Evolutionary conservation across 2,113 vertebrate species (phyloP), one percentile per base, ranked within the genome.

Genomic region (Eretmochelys imbricata): DNA sequence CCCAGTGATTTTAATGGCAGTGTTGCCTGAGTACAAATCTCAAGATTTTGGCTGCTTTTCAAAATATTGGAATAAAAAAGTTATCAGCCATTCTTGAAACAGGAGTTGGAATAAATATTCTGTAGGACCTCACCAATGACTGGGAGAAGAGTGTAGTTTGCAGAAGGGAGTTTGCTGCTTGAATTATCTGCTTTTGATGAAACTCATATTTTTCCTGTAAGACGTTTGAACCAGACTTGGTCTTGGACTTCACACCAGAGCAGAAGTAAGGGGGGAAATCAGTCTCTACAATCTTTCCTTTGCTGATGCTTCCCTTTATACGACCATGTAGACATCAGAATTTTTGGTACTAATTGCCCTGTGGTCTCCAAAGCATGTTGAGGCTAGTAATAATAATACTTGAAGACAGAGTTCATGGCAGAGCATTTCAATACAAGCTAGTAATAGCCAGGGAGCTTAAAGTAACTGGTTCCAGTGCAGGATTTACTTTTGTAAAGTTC

Each of bases 41-140:
- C 83, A 49, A 1, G 87, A 4, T 78, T 1, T n/a, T 88, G 48
- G 29, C 91, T 90, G 93, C 2, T 84, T 97, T 91, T 89, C 17
- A 22, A 38, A 75, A 31, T 20, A 27, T 1, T 2, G 2, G 16
- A 69, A 49, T 65, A 89, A 82, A 12, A 42, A 5, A 42, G n/a
- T 27, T 25, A 75, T 81, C 27, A 88, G 78, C 80, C 1, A 0
- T 86, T 55, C 54, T 69, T 35, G 62, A n/a, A n/a, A 69, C 72
- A 75, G 65, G 10, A 91, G 17, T 19, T 69, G 31, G 20, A 11
- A 9, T 89, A 91, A 94, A 69, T 76, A 51, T 5, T 62, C 1
- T 25, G 11, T 1, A 79, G 8, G 91, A 27, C 42, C 42, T 42
- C 42, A 42, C 3, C 78, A 13, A 88, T 1, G 10, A 57, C 78